These are phyloP conservation scores for Tenrec ecaudatus DNA, from an alignment of 2,113 vertebrate genomes.

Conservation along the genomic window DNA sequence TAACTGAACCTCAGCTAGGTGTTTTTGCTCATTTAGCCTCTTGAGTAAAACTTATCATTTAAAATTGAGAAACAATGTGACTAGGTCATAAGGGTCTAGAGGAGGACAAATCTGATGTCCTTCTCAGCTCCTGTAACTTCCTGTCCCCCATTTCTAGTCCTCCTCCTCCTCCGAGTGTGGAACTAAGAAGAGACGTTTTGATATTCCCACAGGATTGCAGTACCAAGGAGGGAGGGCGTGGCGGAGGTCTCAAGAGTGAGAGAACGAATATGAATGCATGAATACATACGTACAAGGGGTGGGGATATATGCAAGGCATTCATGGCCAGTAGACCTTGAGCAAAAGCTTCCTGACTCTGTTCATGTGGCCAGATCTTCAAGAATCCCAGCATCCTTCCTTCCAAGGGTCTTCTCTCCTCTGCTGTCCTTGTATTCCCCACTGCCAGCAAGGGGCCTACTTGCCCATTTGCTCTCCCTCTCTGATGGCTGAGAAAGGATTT, in stretches of 20 bases:
- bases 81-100: background rate
- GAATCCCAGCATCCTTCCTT: background rate
- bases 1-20: background rate
- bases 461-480: background rate
- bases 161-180: background rate
- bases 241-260: too few species aligned
- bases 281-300: background rate
- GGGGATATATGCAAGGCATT: background rate
- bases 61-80: background rate
- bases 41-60: background rate
- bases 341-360: background rate
- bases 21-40: background rate
- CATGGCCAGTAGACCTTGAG: background rate
- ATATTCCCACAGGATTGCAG: too few species aligned
- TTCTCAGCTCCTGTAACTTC: background rate
- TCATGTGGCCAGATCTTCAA: background rate
- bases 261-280: too few species aligned
- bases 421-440: background rate
- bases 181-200: background rate
- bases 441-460: too few species aligned
- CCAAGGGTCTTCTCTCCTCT: background rate
- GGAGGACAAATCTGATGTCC: background rate
- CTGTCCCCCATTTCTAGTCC: background rate
- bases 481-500: background rate
- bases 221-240: background rate